Evolutionary conservation across 2,113 vertebrate species (phyloP), one percentile per base, ranked within the genome.

Genomic region (Oenanthe melanoleuca): DNA sequence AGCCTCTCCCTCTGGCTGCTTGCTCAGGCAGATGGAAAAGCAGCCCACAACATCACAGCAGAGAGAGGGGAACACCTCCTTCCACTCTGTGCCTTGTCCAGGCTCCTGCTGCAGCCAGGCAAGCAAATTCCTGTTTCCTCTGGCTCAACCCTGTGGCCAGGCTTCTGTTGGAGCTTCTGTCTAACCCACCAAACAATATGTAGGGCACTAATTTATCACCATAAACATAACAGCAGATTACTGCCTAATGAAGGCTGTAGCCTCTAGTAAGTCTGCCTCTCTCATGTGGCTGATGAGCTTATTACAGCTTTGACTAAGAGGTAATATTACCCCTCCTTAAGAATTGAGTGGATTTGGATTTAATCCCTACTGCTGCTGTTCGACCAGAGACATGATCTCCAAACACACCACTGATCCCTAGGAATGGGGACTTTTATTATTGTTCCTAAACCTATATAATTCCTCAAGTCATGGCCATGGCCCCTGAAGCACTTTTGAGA

Each of bases 241-340:
- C 5, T 49, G 26, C 50, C 89, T 86, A 90, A 94, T 64, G 85
- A 92, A 80, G 63, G 66, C 21, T 59, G 50, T 8, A 66, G 80
- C 26, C 52, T 56, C 44, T 26, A 55, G 64, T 88, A 83, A 83
- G 55, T 61, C 91, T 86, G 65, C 22, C 82, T 83, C 52, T 94
- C 72, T 94, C 83, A 44, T 59, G 75, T 67, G 82, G 85, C 64
- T 96, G 89, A 93, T 74, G 88, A 95, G 89, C 67, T 93, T 91
- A 80, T 95, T 93, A 93, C 67, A 88, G 75, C 92, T 95, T 93
- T 92, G 75, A 66, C 75, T 94, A 93, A 93, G 74, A 96, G 63
- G 82, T 83, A 86, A 77, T 88, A 80, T 80, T 89, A 89, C 89
- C 75, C 85, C 86, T 78, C 79, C 88, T 95, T 95, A 95, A 94